These are phyloP conservation scores for Catharus minimus DNA, from an alignment of 2,113 vertebrate species.

Conservation along the genomic window DNA sequence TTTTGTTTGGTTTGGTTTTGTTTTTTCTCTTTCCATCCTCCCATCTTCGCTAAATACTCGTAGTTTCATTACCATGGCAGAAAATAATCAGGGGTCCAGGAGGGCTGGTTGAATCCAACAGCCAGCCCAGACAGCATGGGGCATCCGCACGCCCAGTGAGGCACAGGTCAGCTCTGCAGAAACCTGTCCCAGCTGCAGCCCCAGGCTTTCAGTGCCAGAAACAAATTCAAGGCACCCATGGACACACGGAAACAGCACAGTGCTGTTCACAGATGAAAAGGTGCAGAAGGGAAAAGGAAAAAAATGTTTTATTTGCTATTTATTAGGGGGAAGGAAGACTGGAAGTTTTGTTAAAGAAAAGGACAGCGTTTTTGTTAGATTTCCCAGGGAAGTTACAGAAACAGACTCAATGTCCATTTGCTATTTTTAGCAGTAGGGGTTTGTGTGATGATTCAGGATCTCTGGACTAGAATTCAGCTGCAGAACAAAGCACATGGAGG, in stretches of 20 bases:
- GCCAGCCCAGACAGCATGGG: constrained; percentile 30
- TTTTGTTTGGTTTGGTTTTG: neutral
- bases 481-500: constrained; percentile 73
- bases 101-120: constrained; percentile 59
- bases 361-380: constrained; percentile 66
- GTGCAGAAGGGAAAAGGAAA: constrained; percentile 55
- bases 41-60: constrained; percentile 47
- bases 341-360: constrained; percentile 63
- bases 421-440: constrained; percentile 66
- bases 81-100: constrained; percentile 75
- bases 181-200: constrained; percentile 38
- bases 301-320: constrained; percentile 71
- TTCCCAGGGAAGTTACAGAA: constrained; percentile 72
- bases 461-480: constrained; percentile 53
- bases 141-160: neutral
- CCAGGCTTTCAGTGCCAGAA: constrained; percentile 44
- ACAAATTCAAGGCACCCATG: constrained; percentile 6
- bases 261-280: constrained; percentile 41
- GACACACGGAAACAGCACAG: constrained; percentile 33
- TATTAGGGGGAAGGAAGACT: constrained; percentile 77
- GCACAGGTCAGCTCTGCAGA: constrained; percentile 27
- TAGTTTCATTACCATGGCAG: constrained; percentile 63
- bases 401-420: constrained; percentile 65
- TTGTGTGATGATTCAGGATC: constrained; percentile 50
- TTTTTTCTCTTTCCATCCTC: constrained; percentile 34